Conservation (phyloP, 2,888 invertebrate species). For the Drosophila barbarae region DNA sequence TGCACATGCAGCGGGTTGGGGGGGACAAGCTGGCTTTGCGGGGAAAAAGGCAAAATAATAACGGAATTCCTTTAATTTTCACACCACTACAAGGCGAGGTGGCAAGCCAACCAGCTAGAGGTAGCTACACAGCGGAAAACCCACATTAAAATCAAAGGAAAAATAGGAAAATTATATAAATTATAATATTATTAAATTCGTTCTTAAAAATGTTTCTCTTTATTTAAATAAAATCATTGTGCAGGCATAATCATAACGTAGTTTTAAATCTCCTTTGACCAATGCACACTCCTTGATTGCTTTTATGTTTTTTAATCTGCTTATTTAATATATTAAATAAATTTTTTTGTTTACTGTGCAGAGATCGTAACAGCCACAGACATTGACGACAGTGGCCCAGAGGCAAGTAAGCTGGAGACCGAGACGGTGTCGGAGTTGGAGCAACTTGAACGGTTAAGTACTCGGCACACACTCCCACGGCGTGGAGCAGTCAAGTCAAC, state of each 20-base stretch:
- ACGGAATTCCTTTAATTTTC: constrained; percentile 73
- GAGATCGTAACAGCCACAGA: constrained; percentile 48
- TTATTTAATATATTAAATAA: background rate
- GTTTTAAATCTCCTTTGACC: background rate
- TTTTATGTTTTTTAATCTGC: background rate
- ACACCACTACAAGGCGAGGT: constrained; percentile 53
- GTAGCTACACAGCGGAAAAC: background rate
- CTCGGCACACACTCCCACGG: constrained; percentile 48
- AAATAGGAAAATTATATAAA: background rate
- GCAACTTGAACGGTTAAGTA: constrained; percentile 74
- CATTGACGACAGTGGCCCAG: constrained; percentile 69
- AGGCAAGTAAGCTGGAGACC: constrained; percentile 41
- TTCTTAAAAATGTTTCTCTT: background rate
- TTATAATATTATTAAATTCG: background rate
- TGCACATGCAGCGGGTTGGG: constrained; percentile 32
- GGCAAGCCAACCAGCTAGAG: constrained; percentile 19
- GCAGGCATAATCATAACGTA: background rate
- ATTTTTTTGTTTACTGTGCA: background rate
- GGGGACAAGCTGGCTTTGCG: constrained; percentile 3
- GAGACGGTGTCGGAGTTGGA: constrained; percentile 45
- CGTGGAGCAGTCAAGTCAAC: constrained; percentile 66
- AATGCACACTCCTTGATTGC: background rate
- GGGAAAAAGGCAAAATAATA: constrained; percentile 65
- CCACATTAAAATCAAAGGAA: rapidly evolving
- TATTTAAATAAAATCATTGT: no score